These are phyloP conservation scores for Lycophotia porphyrea DNA, from an alignment of 2,888 invertebrate species.

Conservation along the genomic window DNA sequence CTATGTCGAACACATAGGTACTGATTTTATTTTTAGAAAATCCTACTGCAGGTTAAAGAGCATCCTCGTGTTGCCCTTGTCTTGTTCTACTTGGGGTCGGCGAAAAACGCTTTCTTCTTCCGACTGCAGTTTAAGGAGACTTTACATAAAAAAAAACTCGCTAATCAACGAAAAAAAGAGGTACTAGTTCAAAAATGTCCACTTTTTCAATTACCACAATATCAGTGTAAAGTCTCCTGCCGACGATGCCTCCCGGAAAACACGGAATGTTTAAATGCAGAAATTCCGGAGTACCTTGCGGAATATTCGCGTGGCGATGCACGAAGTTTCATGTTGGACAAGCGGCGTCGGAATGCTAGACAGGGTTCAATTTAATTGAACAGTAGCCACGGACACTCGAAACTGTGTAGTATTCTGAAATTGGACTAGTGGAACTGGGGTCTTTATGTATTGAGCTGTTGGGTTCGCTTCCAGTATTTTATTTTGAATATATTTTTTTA, in stretches of 20 bases:
- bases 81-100: background rate
- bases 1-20: too few relatives aligned
- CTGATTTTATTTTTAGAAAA: too few relatives aligned
- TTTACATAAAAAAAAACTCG: background rate
- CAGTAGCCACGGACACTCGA: constrained; percentile 64
- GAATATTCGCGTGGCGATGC: constrained; percentile 58
- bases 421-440: constrained; percentile 59
- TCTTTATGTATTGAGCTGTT: constrained; percentile 27
- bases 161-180: background rate
- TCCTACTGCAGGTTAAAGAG: background rate
- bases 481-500: constrained; percentile 22
- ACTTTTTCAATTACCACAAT: constrained; percentile 47
- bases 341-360: constrained; percentile 52
- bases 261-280: constrained; percentile 47
- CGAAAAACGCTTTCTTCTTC: too few relatives aligned
- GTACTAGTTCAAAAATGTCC: background rate
- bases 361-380: constrained; percentile 76
- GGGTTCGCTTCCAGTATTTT: background rate
- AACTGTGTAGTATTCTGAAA: constrained; percentile 66
- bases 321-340: constrained; percentile 58
- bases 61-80: background rate
- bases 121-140: too few relatives aligned
- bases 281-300: constrained; percentile 56
- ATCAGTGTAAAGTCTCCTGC: constrained; percentile 29
- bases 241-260: constrained; percentile 21